phyloP scores from a whole-genome alignment of 1,140 invertebrate genomes.

The Drosophila pandora region DNA sequence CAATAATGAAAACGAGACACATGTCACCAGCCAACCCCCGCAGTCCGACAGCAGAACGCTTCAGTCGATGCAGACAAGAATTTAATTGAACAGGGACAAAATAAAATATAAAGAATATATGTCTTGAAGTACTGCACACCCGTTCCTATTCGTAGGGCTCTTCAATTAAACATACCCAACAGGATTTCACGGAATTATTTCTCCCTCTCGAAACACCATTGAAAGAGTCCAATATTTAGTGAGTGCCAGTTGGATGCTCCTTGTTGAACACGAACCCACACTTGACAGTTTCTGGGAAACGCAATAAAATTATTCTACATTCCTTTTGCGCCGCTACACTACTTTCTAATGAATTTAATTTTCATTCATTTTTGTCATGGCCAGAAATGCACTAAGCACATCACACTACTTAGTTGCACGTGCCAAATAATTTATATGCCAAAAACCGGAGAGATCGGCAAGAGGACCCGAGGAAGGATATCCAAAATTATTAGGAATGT shows the following conservation, averaged over 20 bases:
- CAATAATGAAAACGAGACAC: constrained; percentile 49
- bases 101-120: background rate
- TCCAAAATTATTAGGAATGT: constrained; percentile 55
- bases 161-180: background rate
- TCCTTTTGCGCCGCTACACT: constrained; percentile 16
- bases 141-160: background rate
- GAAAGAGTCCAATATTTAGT: constrained; percentile 22
- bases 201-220: constrained; percentile 17
- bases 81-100: constrained; percentile 30
- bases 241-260: constrained; percentile 19
- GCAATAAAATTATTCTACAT: constrained; percentile 41
- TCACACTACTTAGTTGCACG: constrained; percentile 36
- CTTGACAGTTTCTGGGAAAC: constrained; percentile 55
- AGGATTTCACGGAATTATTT: constrained; percentile 22
- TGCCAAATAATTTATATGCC: constrained; percentile 49
- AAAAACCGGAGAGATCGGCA: constrained; percentile 24
- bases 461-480: too few relatives aligned
- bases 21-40: constrained; percentile 30
- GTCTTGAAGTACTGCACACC: background rate
- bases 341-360: constrained; percentile 57
- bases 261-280: constrained; percentile 51
- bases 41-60: constrained; percentile 13
- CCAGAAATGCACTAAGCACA: constrained; percentile 48
- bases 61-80: constrained; percentile 17
- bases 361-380: constrained; percentile 58